Conservation (phyloP, 2,888 invertebrate genomes). For the Oxystoma pomonae region DNA sequence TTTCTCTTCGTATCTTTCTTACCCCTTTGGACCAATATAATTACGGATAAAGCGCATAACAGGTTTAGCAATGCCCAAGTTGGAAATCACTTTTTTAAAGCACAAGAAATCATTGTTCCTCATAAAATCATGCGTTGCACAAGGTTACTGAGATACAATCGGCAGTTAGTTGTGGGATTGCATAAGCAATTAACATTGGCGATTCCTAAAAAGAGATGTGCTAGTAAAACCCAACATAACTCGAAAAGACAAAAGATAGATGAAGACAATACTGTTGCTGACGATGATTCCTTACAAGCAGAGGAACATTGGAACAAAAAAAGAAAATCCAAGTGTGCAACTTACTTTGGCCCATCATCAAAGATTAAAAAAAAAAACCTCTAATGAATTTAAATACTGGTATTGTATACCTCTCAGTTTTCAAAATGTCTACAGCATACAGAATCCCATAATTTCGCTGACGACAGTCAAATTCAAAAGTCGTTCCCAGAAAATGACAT, state of each 20-base stretch:
- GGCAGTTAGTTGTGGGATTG: conserved; percentile 2
- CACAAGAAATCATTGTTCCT: not conserved
- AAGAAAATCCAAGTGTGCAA: not conserved
- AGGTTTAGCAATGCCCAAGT: conserved; percentile 7
- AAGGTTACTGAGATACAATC: not conserved
- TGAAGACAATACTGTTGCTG: not conserved
- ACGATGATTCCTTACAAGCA: not conserved
- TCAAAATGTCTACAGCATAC: no score
- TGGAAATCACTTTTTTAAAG: conserved; percentile 5
- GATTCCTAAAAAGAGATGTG: conserved; percentile 6
- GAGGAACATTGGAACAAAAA: conserved; percentile 2
- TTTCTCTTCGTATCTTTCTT: not conserved
- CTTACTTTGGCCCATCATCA: not conserved
- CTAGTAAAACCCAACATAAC: not conserved
- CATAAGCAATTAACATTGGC: conserved; percentile 4
- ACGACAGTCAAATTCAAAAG: no score
- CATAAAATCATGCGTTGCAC: conserved; percentile 1
- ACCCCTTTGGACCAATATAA: conserved; percentile 5
- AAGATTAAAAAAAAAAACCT: conserved; percentile 1
- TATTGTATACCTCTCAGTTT: no score
- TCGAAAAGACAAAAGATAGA: not conserved
- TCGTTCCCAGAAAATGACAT: no score
- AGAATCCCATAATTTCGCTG: no score
- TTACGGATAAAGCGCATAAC: not conserved
- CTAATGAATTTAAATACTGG: no score